Evolutionary conservation across 2,797 vertebrate genomes (phyloP), one percentile per base, ranked within the genome.

Genomic region (Aphelocoma californica): DNA sequence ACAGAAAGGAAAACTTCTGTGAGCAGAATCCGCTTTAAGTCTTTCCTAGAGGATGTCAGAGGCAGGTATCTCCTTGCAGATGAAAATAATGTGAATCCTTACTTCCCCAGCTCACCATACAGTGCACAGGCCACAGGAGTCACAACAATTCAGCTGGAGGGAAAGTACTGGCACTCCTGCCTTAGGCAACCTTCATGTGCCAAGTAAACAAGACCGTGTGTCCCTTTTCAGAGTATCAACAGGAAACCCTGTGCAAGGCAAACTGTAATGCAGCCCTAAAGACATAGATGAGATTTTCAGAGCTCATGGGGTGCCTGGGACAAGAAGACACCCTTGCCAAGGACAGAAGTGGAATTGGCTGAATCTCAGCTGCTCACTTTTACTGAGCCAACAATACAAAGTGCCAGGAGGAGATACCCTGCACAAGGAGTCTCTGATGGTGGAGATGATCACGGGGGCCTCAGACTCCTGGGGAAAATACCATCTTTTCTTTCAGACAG

Each of bases 1-100:
- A 60, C 67, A 78, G 75, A 79, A 75, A 86, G 86, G 64, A 93
- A 84, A 95, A 93, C 75, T 82, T 82, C 60, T 17, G 58, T 64
- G 62, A 80, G 95, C 60, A 92, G 74, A 95, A 38, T 48, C 91
- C 0, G 1, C 83, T 92, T 0, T 25, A 67, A 81, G 56, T 58
- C 86, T 78, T 87, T 87, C 65, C 28, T 72, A 28, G 31, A 86
- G 40, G 23, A 74, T 36, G 12, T 14, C 81, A 87, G 79, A 90
- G 58, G 60, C 58, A 84, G 26, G 38, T 51, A 88, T 31, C 70
- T 86, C 48, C 70, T 80, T 48, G 51, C 36, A 91, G 69, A 42
- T 48, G 65, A 79, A n/a, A 81, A 78, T 38, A 79, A 18, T 7
- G 31, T 2, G 4, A 66, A 80, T 50, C 53, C 48, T 73, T 45